Conservation (phyloP, 2,797 vertebrate species). For the Dendrocincla fuliginosa region DNA sequence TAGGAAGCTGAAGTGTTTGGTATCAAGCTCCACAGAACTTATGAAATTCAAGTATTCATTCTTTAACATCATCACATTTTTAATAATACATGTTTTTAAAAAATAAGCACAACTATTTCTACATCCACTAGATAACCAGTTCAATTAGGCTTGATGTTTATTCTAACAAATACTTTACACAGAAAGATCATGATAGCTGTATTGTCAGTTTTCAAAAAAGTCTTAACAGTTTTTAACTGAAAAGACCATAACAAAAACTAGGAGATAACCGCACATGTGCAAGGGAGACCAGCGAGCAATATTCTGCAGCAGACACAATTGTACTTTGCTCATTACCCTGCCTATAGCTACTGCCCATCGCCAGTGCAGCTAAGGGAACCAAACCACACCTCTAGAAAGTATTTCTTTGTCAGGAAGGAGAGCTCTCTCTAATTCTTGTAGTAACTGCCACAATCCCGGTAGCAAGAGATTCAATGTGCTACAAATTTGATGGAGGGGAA, state of each 20-base stretch:
- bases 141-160: neutral
- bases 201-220: neutral
- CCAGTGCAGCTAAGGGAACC: neutral
- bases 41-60: neutral
- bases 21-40: neutral
- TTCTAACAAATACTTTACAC: neutral
- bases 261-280: neutral
- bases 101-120: neutral
- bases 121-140: neutral
- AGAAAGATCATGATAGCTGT: neutral
- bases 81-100: neutral
- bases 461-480: neutral
- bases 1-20: neutral
- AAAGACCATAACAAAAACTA: neutral
- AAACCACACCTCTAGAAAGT: neutral
- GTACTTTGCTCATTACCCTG: neutral
- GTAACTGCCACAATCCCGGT: neutral
- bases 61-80: neutral
- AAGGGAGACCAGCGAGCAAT: neutral
- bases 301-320: neutral
- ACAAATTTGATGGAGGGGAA: neutral
- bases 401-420: neutral
- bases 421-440: neutral
- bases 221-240: neutral
- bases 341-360: neutral